Evolutionary conservation across 2,113 vertebrate species (phyloP), one percentile per base, ranked within the genome.

Genomic region (Strigops habroptila): DNA sequence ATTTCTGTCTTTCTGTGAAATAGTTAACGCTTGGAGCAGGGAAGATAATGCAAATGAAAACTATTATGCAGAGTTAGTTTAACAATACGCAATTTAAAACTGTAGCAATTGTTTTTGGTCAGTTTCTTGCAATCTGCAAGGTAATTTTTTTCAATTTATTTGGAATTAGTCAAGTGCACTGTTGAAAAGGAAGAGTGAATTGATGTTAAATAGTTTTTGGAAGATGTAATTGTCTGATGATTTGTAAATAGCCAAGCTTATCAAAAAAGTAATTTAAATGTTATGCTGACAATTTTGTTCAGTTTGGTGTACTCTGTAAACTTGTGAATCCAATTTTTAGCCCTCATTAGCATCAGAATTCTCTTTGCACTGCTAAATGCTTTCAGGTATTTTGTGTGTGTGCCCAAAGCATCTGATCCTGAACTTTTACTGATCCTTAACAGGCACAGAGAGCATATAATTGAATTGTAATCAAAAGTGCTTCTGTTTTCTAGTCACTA

Each of bases 141-240:
- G 97, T 97, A 98, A 98, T 98, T 98, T 98, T 98, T 98, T 98
- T 97, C 97, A 98, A 98, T 98, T 98, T 98, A 98, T 98, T 98
- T 97, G 95, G 95, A 98, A 98, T 98, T 98, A 98, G 98, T 98
- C 97, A 98, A 98, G 97, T 98, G 97, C 96, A 97, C 95, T 97
- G 78, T 97, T 97, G 98, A 98, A 98, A 98, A 98, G 94, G 97
- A 98, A 98, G 97, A 97, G 84, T 98, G 98, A 98, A 98, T 98
- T 98, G 98, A 98, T 98, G 97, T 97, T 98, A 98, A 98, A 98
- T 97, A 98, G 97, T 98, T 98, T 98, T 98, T 98, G 98, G 98
- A 98, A 98, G 97, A 98, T 98, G 97, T 98, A 98, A 98, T 98
- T 98, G 98, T 98, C 97, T 98, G 98, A 98, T 98, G 98, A 98